Conservation (phyloP, 2,888 invertebrate species). For the Pycnomerus fuliginosus region DNA sequence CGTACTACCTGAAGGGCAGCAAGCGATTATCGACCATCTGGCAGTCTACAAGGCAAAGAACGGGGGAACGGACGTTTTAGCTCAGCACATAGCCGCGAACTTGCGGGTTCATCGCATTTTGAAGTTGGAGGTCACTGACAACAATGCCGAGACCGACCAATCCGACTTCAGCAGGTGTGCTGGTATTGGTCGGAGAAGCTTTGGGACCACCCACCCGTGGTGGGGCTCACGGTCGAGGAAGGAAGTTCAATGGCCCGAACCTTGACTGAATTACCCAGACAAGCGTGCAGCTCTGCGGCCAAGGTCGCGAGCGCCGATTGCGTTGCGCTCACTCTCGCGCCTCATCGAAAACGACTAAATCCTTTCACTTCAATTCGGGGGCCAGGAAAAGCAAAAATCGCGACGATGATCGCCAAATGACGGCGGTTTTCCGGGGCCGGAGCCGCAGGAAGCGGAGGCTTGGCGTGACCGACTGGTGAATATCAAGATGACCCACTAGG, state of each 20-base stretch:
- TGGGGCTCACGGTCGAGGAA: constrained; percentile 46
- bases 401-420: background rate
- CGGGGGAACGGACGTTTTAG: constrained; percentile 55
- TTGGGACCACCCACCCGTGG: constrained; percentile 44
- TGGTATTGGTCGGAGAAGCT: constrained; percentile 46
- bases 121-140: constrained; percentile 85
- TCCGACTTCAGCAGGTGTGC: constrained; percentile 51
- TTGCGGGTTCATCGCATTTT: constrained; percentile 73
- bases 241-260: constrained; percentile 80
- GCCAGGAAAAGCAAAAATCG: background rate
- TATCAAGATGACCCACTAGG: no score
- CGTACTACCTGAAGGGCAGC: constrained; percentile 52
- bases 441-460: no score
- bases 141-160: constrained; percentile 59
- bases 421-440: background rate
- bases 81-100: constrained; percentile 55
- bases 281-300: constrained; percentile 56
- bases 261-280: constrained; percentile 80
- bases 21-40: constrained; percentile 46
- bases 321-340: constrained; percentile 41
- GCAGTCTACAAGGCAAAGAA: constrained; percentile 3
- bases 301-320: constrained; percentile 44
- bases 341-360: constrained; percentile 45
- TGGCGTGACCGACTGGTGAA: no score
- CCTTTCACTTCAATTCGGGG: constrained; percentile 41